Evolutionary conservation across 2,113 vertebrate genomes (phyloP).

Genomic region (Neolamprologus brichardi): DNA sequence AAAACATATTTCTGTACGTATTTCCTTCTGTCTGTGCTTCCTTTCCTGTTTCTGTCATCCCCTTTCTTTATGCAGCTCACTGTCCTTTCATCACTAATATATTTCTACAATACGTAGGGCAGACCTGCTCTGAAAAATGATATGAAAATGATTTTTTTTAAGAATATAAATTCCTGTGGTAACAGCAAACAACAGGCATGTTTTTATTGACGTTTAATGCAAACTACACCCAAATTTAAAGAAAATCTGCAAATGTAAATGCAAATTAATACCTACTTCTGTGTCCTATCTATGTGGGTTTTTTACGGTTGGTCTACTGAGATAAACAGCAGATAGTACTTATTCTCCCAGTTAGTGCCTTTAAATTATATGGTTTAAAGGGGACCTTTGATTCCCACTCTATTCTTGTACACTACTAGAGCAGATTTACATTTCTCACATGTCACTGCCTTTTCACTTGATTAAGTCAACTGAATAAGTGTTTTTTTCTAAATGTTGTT

Average conservation of each 20-base stretch:
- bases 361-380: background rate
- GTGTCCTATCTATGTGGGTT: background rate
- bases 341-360: background rate
- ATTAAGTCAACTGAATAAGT: background rate
- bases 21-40: background rate
- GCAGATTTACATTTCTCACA: background rate
- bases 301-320: background rate
- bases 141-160: background rate
- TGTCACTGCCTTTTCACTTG: background rate
- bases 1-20: constrained; percentile 1
- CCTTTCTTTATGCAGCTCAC: background rate
- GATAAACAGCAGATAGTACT: background rate
- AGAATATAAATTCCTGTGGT: background rate
- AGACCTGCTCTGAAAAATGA: background rate
- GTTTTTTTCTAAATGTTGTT: background rate
- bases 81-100: background rate
- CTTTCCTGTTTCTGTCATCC: background rate
- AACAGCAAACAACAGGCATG: background rate
- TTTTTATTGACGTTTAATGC: background rate
- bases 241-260: background rate
- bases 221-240: background rate
- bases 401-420: background rate
- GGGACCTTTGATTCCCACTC: background rate
- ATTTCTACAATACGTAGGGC: background rate
- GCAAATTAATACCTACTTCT: background rate